A percentile compares a stretch with the other conserved stretches of the same genome.
Conservation (phyloP, 2,888 invertebrate genomes). For the Andrena fulva region DNA sequence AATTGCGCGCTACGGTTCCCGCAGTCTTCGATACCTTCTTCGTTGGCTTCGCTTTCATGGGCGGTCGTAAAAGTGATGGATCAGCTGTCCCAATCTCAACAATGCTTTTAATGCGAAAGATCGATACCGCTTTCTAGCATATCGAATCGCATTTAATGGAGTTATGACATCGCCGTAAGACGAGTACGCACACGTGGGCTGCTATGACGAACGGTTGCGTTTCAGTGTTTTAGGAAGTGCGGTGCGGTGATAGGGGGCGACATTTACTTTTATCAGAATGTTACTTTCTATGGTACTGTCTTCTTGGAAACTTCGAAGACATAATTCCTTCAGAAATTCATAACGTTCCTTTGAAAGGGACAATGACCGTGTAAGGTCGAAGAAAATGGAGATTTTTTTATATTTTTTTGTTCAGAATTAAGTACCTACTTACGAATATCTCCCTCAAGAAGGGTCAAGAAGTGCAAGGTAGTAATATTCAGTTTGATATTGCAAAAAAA, state of each 20-base stretch:
- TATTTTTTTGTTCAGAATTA: too few relatives aligned
- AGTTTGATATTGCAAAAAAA: too few relatives aligned
- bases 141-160: constrained; percentile 9
- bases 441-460: too few relatives aligned
- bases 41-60: background rate
- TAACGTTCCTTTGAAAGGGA: background rate
- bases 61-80: constrained; percentile 21
- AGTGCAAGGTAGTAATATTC: too few relatives aligned
- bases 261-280: background rate
- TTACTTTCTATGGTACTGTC: background rate
- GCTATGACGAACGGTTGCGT: background rate
- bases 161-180: background rate
- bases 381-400: too few relatives aligned
- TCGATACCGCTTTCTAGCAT: constrained; percentile 35
- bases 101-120: constrained; percentile 13
- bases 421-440: too few relatives aligned
- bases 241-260: background rate
- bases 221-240: too few relatives aligned
- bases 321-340: background rate
- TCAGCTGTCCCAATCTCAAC: constrained; percentile 40
- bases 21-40: background rate
- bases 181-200: background rate
- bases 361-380: too few relatives aligned
- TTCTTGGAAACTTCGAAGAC: too few relatives aligned
- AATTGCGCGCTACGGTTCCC: background rate